Evolutionary conservation across 2,888 invertebrate species (phyloP).

Genomic region (Orthosia incerta): DNA sequence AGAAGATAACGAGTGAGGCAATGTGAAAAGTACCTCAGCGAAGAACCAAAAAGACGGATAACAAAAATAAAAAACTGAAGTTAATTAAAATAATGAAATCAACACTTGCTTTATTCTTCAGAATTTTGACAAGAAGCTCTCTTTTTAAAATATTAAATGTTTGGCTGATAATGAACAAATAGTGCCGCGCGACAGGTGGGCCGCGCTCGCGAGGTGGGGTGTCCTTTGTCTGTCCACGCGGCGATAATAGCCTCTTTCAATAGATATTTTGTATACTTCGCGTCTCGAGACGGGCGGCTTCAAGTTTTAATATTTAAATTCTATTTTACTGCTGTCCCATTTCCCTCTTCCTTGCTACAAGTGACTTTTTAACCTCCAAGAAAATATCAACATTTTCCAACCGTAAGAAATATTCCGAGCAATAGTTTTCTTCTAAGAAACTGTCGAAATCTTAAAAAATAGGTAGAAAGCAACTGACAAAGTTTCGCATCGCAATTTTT

Average conservation of each 20-base stretch:
- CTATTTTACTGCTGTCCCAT: too few species aligned
- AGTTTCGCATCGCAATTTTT: neutral
- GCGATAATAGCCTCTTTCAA: neutral
- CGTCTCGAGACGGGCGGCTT: neutral
- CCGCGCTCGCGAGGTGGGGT: neutral
- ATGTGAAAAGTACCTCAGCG: neutral
- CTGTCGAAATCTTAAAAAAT: neutral
- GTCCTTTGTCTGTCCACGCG: neutral
- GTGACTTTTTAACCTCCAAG: neutral
- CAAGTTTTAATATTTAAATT: neutral
- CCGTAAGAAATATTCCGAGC: neutral
- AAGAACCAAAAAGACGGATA: neutral
- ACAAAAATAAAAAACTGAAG: neutral
- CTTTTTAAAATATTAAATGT: neutral
- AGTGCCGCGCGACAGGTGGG: neutral
- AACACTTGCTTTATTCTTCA: neutral
- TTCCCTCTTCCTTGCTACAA: neutral
- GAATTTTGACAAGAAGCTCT: neutral
- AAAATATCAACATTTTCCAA: neutral
- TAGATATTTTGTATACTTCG: neutral
- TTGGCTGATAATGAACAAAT: neutral
- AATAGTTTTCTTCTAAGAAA: neutral
- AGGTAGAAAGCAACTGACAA: neutral
- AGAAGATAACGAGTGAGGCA: too few species aligned
- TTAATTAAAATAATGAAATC: neutral